Base-by-base conservation (phyloP, 2,888 invertebrate species). In the Caenorhabditis macrosperma region DNA sequence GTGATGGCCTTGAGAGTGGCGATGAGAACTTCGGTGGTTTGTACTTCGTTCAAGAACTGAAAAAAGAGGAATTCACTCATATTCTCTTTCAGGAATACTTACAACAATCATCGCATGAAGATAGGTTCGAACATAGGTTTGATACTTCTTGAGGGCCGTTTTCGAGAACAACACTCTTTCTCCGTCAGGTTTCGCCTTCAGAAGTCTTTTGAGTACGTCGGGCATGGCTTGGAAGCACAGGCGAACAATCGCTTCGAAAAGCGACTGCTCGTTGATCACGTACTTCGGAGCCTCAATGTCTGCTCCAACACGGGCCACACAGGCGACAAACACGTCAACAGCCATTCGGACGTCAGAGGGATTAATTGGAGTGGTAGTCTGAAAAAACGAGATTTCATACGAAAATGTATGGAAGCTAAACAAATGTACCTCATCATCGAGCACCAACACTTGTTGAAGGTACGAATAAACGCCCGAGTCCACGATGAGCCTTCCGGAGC, bases 21-120 rank as follows among this genome's bases (percentile, higher is more conserved):
- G 20, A 82, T 72, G 30, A 88, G 78, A 12, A 88, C 88, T 20
- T 82, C 82, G 4, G 82, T 78, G 9, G 84, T 78, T 59, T 87
- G 85, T 38, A 89, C 77, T 71, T 89, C 89, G 44, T 77, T 81
- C 12, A 89, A 72, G 41, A 89, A 89, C 87, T 89, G 76, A 61
- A 86, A 82, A 55, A 64, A 54, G 33, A 1, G 20, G 12, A 46
- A 15, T 59, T 59, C 2, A 17, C 3, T 33, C n/a, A n/a, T n/a
- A n/a, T n/a, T n/a, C n/a, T n/a, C n/a, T n/a, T n/a, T n/a, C n/a
- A n/a, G n/a, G n/a, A 52, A 59, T 20, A 26, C 74, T 26, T 46
- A 74, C 79, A 44, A 78, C 74, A 46, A 78, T 64, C 60, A 82
- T 64, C 10, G 76, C 78, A 59, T 80, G 79, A 41, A 52, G 78